Evolutionary conservation across 1,140 invertebrate species (phyloP).

Genomic region (Galleria mellonella): DNA sequence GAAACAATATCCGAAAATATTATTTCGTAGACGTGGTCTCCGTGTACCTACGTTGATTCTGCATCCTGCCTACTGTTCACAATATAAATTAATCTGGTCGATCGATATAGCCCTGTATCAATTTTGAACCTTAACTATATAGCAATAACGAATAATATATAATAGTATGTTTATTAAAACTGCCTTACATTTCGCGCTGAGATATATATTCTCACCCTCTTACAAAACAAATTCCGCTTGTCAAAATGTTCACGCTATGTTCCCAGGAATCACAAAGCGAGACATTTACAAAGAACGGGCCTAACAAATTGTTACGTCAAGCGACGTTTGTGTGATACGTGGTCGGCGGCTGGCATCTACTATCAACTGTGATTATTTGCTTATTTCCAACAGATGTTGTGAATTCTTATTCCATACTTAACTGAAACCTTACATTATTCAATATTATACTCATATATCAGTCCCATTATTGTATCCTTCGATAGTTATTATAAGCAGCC

Average conservation of each 20-base stretch:
- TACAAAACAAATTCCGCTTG: constrained; percentile 58
- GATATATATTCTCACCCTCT: constrained; percentile 38
- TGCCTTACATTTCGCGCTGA: constrained; percentile 24
- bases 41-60: background rate
- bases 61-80: background rate
- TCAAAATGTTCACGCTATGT: constrained; percentile 62
- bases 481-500: no score
- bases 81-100: background rate
- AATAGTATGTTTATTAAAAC: background rate
- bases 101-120: background rate
- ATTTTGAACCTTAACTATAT: background rate
- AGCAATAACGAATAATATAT: background rate
- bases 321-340: constrained; percentile 38
- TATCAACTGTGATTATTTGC: constrained; percentile 36
- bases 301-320: constrained; percentile 61
- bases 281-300: constrained; percentile 53
- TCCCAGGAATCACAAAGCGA: constrained; percentile 56
- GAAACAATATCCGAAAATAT: constrained; percentile 2
- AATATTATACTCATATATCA: no score
- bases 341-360: constrained; percentile 20
- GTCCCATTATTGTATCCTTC: no score
- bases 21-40: background rate
- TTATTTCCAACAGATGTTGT: constrained; percentile 4
- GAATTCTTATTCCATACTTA: no score
- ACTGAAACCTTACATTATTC: background rate